These are phyloP conservation scores for Piscicola geometra DNA, from an alignment of 2,888 invertebrate species.

Conservation along the genomic window DNA sequence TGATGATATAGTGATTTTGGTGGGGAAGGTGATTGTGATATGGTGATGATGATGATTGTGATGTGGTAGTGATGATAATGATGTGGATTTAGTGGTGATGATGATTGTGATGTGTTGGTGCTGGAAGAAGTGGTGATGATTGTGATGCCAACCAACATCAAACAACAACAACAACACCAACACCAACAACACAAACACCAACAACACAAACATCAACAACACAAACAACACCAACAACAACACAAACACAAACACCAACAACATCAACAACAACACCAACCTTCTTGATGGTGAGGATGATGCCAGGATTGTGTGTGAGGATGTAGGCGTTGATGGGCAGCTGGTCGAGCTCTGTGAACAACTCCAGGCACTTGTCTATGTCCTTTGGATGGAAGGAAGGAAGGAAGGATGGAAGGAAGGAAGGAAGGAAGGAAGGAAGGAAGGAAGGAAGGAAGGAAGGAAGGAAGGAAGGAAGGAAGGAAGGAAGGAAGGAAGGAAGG, in stretches of 20 bases:
- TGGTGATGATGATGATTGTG: too few species aligned
- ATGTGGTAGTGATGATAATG: too few species aligned
- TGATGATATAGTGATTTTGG: too few species aligned
- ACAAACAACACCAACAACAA: neutral
- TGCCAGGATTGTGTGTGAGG: slow-evolving; percentile 55
- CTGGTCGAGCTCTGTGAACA: slow-evolving; percentile 53
- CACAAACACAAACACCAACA: neutral
- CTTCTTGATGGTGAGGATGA: slow-evolving; percentile 54
- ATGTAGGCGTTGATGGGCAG: slow-evolving; percentile 51
- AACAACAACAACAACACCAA: slow-evolving; percentile 7
- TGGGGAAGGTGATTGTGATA: too few species aligned
- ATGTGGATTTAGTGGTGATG: too few species aligned
- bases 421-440: neutral
- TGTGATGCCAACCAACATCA: too few species aligned
- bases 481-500: neutral
- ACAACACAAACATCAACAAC: neutral
- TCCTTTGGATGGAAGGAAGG: slow-evolving; percentile 46
- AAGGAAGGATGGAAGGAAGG: neutral
- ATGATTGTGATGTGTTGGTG: too few species aligned
- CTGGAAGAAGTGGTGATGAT: too few species aligned
- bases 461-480: neutral
- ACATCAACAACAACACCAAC: slow-evolving; percentile 42
- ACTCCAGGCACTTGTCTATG: slow-evolving; percentile 53
- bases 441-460: neutral
- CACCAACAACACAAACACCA: neutral